Evolutionary conservation across 2,888 invertebrate species (phyloP).

Genomic region (Archaeoteleia sp.): DNA sequence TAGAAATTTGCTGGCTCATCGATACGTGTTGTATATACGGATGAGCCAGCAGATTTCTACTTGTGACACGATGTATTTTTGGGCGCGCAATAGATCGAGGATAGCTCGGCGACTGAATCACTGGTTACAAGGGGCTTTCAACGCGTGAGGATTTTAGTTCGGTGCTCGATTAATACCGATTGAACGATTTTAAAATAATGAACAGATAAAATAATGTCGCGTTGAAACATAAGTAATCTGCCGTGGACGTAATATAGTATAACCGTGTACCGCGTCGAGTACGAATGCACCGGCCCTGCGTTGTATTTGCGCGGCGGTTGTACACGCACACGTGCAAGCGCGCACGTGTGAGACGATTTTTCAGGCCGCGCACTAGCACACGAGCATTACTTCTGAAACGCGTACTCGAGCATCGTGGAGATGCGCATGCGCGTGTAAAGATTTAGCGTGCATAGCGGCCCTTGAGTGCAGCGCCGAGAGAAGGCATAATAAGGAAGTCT

Average conservation of each 20-base stretch:
- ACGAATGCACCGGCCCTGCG: conserved; percentile 21
- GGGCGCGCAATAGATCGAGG: too few relatives aligned
- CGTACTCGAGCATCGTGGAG: conserved; percentile 25
- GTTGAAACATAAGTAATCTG: conserved; percentile 52
- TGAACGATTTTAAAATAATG: too few relatives aligned
- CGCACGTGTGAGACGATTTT: too few relatives aligned
- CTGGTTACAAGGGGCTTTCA: too few relatives aligned
- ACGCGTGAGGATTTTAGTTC: too few relatives aligned
- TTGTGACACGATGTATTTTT: too few relatives aligned
- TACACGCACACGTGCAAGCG: not conserved
- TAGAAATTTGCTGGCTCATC: too few relatives aligned
- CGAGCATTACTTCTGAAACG: conserved; percentile 14
- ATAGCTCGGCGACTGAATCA: too few relatives aligned
- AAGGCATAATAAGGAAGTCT: conserved; percentile 56
- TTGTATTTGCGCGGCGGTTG: conserved; percentile 5
- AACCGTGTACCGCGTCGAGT: conserved; percentile 39
- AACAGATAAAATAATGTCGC: conserved; percentile 17
- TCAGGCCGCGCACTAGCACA: conserved; percentile 16
- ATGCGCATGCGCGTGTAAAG: conserved; percentile 42
- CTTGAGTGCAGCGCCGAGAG: conserved; percentile 21
- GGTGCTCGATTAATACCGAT: too few relatives aligned
- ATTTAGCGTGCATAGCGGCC: conserved; percentile 40
- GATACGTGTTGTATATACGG: too few relatives aligned
- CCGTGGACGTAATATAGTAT: conserved; percentile 46
- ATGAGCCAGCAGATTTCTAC: too few relatives aligned